Evolutionary conservation across 2,888 invertebrate species (phyloP), one percentile per base, ranked within the genome.

Genomic region (Mythimna lalbum): DNA sequence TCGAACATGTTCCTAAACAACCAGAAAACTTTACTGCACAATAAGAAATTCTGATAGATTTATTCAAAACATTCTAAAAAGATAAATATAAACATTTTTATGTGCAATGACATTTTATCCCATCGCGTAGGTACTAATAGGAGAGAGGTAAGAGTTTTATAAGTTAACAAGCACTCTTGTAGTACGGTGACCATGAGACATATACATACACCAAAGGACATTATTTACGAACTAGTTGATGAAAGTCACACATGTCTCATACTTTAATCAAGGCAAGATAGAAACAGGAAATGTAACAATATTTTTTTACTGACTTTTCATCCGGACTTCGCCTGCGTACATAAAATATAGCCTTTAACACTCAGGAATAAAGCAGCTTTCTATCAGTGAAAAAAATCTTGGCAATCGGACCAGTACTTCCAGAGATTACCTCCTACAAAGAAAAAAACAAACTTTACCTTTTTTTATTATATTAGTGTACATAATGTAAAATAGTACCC

Each of bases 131-230:
- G 17, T 47, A 9, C 14, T 47, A 36, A 21, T 33, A 23, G 23
- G 31, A n/a, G 27, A 31, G 21, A 73, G 52, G 53, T 47, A 60
- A 57, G 23, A 61, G 10, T 60, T 63, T 61, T 69, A 80, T 71
- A 69, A 74, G 57, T 71, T 77, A 80, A 73, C 77, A 59, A 75
- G 73, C 57, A 59, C 59, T 72, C 50, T 59, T 69, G n/a, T 23
- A 61, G 59, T 68, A 61, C 27, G 60, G 77, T 75, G 72, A 66
- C 82, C 67, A 80, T 27, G 53, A 49, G 47, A 2, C 12, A 52
- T 10, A 27, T 17, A 49, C 19, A 14, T 2, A 71, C 12, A 47
- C 43, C 6, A 19, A 50, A n/a, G 21, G 7, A 36, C 21, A 23
- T 39, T 49, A 2, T 39, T 39, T 53, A n/a, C 5, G 7, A 56